Conservation (phyloP, 2,888 invertebrate genomes). For the Rhimphoctona megacephalus region DNA sequence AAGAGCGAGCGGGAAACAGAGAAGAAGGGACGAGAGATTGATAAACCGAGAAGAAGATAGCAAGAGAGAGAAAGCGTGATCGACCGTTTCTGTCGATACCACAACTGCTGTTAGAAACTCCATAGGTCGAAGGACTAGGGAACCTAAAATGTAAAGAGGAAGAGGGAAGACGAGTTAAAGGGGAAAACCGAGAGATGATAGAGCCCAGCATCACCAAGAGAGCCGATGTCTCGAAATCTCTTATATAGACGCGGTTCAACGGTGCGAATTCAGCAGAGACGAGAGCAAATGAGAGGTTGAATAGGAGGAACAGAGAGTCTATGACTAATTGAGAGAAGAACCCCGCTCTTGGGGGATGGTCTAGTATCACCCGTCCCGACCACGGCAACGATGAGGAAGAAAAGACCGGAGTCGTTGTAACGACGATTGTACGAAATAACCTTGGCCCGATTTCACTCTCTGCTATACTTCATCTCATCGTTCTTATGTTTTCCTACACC, state of each 20-base stretch:
- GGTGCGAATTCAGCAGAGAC: constrained; percentile 56
- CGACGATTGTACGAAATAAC: constrained; percentile 67
- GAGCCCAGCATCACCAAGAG: constrained; percentile 28
- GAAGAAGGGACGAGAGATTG: neutral
- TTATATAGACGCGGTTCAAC: constrained; percentile 39
- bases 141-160: constrained; percentile 9
- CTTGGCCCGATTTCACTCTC: constrained; percentile 66
- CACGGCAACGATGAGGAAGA: constrained; percentile 56
- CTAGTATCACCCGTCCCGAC: constrained; percentile 44
- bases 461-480: constrained; percentile 54
- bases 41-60: constrained; percentile 19
- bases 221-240: constrained; percentile 52
- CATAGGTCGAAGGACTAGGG: constrained; percentile 54
- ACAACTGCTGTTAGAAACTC: constrained; percentile 50
- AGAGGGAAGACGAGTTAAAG: constrained; percentile 21
- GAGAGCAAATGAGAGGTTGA: constrained; percentile 55
- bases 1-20: neutral
- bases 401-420: constrained; percentile 68
- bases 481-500: constrained; percentile 50
- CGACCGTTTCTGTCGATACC: constrained; percentile 53
- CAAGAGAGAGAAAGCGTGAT: constrained; percentile 8
- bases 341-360: constrained; percentile 50
- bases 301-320: constrained; percentile 44
- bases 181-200: constrained; percentile 31
- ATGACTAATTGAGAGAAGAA: constrained; percentile 66